Evolutionary conservation across 2,113 vertebrate genomes (phyloP).

Genomic region (Lampris megalopsis): DNA sequence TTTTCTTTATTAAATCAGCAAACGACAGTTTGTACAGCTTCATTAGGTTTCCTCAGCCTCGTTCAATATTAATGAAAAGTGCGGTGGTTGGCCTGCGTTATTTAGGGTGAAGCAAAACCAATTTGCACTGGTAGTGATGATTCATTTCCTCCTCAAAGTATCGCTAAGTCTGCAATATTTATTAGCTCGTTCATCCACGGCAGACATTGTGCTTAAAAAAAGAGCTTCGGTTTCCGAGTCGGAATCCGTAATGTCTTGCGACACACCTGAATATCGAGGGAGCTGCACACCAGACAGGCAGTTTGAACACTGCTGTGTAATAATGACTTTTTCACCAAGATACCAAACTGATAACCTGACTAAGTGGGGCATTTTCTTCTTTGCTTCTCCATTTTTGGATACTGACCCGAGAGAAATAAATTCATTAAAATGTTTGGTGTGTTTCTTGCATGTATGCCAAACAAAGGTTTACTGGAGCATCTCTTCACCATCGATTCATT

Average conservation of each 20-base stretch:
- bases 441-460: constrained; percentile 35
- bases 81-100: too few relatives aligned
- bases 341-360: constrained; percentile 53
- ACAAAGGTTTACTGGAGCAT: constrained; percentile 32
- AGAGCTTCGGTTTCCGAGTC: background rate
- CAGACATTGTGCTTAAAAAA: background rate
- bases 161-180: background rate
- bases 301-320: constrained; percentile 38
- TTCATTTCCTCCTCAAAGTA: background rate
- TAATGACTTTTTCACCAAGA: constrained; percentile 37
- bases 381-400: constrained; percentile 8
- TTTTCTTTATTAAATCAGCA: too few relatives aligned
- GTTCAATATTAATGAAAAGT: too few relatives aligned
- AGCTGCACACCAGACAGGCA: constrained; percentile 21
- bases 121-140: background rate
- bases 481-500: constrained; percentile 29
- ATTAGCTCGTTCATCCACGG: background rate
- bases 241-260: constrained; percentile 25
- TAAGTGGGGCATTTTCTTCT: constrained; percentile 36
- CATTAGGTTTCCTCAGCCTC: background rate
- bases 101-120: too few relatives aligned
- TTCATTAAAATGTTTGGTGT: constrained; percentile 23
- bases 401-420: constrained; percentile 46
- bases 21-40: background rate
- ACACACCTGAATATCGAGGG: constrained; percentile 7